Percentiles rank a stretch among this genome's conserved stretches.
These are phyloP conservation scores for Australoheros scitulus DNA, from an alignment of 2,113 vertebrate species.

Conservation along the genomic window DNA sequence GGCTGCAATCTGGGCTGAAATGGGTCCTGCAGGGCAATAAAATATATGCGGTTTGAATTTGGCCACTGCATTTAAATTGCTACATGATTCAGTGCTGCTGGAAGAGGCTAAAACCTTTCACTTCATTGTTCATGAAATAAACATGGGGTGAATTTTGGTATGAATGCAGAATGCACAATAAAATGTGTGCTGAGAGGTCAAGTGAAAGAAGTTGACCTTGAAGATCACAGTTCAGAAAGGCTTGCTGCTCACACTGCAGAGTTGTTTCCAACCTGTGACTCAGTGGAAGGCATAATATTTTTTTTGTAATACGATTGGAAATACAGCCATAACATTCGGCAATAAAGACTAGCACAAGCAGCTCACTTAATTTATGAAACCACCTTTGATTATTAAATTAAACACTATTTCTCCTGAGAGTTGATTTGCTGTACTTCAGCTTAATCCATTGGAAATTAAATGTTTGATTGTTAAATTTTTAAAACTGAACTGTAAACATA, in stretches of 20 bases:
- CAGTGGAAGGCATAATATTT: neutral
- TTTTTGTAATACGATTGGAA: neutral
- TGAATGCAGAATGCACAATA: neutral
- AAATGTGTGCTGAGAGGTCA: neutral
- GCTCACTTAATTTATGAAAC: conserved; percentile 11
- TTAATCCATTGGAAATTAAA: conserved; percentile 11
- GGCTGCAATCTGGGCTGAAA: neutral
- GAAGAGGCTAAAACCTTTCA: neutral
- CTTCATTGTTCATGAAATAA: neutral
- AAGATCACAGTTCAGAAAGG: neutral
- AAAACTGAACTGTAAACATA: neutral
- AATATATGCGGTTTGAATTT: neutral
- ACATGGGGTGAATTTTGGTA: neutral
- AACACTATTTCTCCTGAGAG: conserved; percentile 14
- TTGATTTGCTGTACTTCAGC: neutral
- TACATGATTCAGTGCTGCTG: neutral
- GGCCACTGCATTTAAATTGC: neutral
- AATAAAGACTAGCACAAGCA: conserved; percentile 1
- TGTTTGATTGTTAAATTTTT: neutral
- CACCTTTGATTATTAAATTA: conserved; percentile 4
- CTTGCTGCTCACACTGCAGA: neutral
- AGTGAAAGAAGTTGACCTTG: neutral
- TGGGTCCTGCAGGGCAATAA: neutral
- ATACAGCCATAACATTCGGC: neutral
- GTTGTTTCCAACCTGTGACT: neutral